Percentiles rank a stretch among this genome's conserved stretches.
These are phyloP conservation scores for Clamator glandarius DNA, from an alignment of 2,797 vertebrate species.

Conservation along the genomic window DNA sequence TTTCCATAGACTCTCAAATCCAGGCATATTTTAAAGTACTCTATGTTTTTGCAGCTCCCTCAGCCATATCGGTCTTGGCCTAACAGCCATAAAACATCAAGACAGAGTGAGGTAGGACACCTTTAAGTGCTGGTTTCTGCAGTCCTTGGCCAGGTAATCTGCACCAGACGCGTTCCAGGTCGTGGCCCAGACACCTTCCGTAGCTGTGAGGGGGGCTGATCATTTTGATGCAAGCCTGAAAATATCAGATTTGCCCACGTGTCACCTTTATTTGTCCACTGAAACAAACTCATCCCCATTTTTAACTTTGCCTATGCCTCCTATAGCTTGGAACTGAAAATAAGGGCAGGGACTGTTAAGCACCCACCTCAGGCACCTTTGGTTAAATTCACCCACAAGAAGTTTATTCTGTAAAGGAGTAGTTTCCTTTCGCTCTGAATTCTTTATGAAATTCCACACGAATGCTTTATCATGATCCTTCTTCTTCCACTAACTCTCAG, in stretches of 20 bases:
- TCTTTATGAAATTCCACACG: fast-evolving
- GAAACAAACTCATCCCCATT: fast-evolving
- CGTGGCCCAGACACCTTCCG: fast-evolving
- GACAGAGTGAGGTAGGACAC: fast-evolving
- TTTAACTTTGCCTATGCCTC: fast-evolving
- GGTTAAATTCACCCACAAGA: fast-evolving
- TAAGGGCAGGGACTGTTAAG: too few species aligned
- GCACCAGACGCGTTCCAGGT: fast-evolving
- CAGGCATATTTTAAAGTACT: neutral
- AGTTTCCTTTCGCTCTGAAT: neutral
- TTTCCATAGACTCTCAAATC: neutral
- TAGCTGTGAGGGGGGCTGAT: fast-evolving
- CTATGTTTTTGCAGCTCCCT: fast-evolving
- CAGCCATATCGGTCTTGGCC: fast-evolving
- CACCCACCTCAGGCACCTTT: fast-evolving
- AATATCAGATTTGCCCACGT: fast-evolving
- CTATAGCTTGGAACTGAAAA: fast-evolving
- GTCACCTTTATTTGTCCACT: fast-evolving
- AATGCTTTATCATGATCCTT: fast-evolving
- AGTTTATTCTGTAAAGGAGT: fast-evolving
- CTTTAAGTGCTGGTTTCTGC: neutral
- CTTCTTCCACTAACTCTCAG: fast-evolving
- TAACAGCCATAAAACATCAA: fast-evolving
- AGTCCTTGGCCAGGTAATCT: fast-evolving
- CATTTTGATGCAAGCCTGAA: fast-evolving